Evolutionary conservation across 2,797 vertebrate species (phyloP).

Genomic region (Lepus townsendii): DNA sequence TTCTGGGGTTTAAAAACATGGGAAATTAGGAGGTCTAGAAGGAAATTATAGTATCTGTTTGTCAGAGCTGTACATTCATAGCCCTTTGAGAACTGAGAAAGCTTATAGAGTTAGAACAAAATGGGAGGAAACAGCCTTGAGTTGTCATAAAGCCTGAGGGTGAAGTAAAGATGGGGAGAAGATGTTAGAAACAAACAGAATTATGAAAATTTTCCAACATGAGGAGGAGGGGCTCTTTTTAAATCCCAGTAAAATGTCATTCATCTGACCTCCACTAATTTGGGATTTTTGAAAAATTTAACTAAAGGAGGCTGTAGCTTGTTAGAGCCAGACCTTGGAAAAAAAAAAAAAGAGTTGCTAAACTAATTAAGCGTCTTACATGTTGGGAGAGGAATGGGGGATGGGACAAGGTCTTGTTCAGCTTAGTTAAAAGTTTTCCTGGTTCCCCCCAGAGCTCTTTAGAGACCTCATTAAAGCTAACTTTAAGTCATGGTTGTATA

Average conservation of each 20-base stretch:
- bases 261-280: constrained; percentile 64
- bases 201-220: constrained; percentile 57
- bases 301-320: constrained; percentile 56
- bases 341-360: constrained; percentile 58
- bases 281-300: constrained; percentile 50
- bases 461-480: constrained; percentile 72
- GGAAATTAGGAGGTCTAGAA: background rate
- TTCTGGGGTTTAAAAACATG: constrained; percentile 51
- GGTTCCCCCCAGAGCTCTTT: constrained; percentile 60
- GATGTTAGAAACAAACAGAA: constrained; percentile 63
- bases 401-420: constrained; percentile 28
- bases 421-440: constrained; percentile 65
- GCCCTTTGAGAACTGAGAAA: constrained; percentile 22
- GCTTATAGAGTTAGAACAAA: constrained; percentile 62
- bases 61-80: constrained; percentile 32
- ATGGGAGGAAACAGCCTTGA: constrained; percentile 21
- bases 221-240: background rate
- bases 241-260: constrained; percentile 55
- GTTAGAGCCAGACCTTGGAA: constrained; percentile 60
- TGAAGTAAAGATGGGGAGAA: constrained; percentile 41
- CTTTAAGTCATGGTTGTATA: constrained; percentile 58
- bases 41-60: constrained; percentile 53
- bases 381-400: background rate
- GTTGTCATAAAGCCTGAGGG: constrained; percentile 17
- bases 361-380: constrained; percentile 69